Percentiles rank a stretch among this genome's conserved stretches.
Conservation (phyloP, 2,797 vertebrate species). For the Dromococcyx pavoninus region DNA sequence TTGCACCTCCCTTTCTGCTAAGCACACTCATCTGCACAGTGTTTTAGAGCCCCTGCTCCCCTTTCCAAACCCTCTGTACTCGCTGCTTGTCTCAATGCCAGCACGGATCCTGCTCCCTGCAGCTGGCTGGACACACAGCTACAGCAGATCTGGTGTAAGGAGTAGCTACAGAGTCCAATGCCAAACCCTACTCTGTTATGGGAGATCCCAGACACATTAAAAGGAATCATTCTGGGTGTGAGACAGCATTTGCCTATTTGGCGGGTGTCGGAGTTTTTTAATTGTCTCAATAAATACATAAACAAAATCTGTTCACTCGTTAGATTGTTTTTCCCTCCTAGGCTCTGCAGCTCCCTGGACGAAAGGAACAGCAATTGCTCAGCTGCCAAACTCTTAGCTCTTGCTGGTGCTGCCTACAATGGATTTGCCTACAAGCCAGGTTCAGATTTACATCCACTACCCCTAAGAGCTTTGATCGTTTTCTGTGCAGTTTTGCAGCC, state of each 20-base stretch:
- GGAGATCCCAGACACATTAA: background rate
- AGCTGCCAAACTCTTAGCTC: conserved; percentile 8
- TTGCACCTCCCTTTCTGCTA: background rate
- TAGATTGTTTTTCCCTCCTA: background rate
- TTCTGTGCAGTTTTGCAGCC: background rate
- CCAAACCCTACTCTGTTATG: background rate
- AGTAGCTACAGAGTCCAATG: background rate
- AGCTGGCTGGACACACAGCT: background rate
- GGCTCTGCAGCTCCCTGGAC: background rate
- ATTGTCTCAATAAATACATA: conserved; percentile 57
- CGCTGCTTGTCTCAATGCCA: fast-evolving
- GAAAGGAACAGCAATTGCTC: background rate
- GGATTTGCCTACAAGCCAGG: background rate
- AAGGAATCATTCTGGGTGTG: background rate
- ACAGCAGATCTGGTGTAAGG: fast-evolving
- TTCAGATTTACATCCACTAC: background rate
- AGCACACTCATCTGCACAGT: background rate
- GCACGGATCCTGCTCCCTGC: background rate
- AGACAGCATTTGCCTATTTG: background rate
- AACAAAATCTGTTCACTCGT: conserved; percentile 50
- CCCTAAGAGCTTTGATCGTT: background rate
- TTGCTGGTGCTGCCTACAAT: background rate
- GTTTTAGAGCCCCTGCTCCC: background rate
- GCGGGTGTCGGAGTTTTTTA: background rate
- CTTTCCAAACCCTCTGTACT: background rate